Evolutionary conservation across 2,797 vertebrate species (phyloP), one percentile per base, ranked within the genome.

Genomic region (Gambelia wislizenii): DNA sequence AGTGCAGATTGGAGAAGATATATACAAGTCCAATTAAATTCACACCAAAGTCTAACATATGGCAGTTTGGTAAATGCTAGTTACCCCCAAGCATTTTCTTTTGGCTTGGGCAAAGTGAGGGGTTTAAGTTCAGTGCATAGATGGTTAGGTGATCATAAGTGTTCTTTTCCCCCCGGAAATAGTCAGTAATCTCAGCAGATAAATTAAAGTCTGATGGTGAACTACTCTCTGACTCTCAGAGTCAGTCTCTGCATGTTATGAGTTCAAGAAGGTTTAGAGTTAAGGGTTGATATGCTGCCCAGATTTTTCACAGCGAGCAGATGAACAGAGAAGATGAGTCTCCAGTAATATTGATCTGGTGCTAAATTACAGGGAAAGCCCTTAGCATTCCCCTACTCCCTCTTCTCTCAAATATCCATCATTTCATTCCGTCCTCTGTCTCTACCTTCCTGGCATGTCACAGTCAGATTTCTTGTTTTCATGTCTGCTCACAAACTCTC

Each of bases 391-490:
- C 67, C 49, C 10, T 52, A 20, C 67, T 79, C 52, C 30, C 9
- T 61, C 77, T 89, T 85, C 54, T 85, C 77, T 89, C 83, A 80
- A 81, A 85, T 89, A 89, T 85, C 83, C 88, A 85, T 85, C 88
- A 85, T 89, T 81, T 85, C 27, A 39, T 42, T 89, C 54, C 54
- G 49, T 54, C 67, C 83, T 47, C 52, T 54, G 44, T 59, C 67
- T 64, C 52, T 81, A n/a, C n/a, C 14, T 75, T 89, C 77, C 69
- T 85, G 83, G 42, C 67, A 85, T 81, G 54, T 54, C 54, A 85
- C 42, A 74, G 83, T 83, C 76, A 80, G 54, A 72, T 70, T 42
- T 85, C 64, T 39, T 89, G 75, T 18, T 67, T 89, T 59, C 54
- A 80, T 89, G 76, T 61, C 67, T 74, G 67, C 54, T 87, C 78